These are phyloP conservation scores for Drosophila equinoxialis DNA, from an alignment of 1,140 invertebrate genomes.

Conservation along the genomic window DNA sequence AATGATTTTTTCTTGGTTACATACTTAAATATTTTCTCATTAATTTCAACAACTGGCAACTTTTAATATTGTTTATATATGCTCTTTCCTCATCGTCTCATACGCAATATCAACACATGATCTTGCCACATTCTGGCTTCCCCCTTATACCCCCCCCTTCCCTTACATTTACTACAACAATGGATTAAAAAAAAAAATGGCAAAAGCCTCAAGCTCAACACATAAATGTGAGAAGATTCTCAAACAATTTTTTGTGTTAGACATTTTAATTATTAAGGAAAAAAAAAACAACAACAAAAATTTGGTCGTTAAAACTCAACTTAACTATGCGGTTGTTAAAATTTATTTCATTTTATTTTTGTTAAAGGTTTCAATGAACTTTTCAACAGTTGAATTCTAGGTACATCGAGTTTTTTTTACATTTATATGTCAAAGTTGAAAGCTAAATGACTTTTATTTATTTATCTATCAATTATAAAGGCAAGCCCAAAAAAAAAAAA, in stretches of 20 bases:
- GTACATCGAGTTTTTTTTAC: neutral
- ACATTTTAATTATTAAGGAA: slow-evolving; percentile 52
- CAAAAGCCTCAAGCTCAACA: slow-evolving; percentile 10
- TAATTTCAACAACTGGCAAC: slow-evolving; percentile 18
- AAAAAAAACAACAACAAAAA: neutral
- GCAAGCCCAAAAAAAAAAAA: slow-evolving; percentile 9
- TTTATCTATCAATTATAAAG: slow-evolving; percentile 15
- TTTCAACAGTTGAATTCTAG: neutral
- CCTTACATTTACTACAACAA: slow-evolving; percentile 2
- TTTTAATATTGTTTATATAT: slow-evolving; percentile 14
- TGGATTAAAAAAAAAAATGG: slow-evolving; percentile 23
- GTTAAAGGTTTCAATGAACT: slow-evolving; percentile 25
- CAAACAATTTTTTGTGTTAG: slow-evolving; percentile 36
- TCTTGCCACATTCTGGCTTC: slow-evolving; percentile 1
- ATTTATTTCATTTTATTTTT: slow-evolving; percentile 15
- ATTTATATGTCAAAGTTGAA: slow-evolving; percentile 29
- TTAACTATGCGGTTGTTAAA: slow-evolving; percentile 4
- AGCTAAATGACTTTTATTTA: slow-evolving; percentile 13
- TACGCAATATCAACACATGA: slow-evolving; percentile 22
- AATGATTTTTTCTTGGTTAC: neutral
- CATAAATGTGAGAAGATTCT: slow-evolving; percentile 35
- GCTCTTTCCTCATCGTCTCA: slow-evolving; percentile 7
- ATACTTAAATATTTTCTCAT: neutral
- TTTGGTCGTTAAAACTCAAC: slow-evolving; percentile 2
- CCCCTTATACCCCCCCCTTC: neutral